Evolutionary conservation across 2,797 vertebrate species (phyloP), one percentile per base, ranked within the genome.

Genomic region (Podargus strigoides): DNA sequence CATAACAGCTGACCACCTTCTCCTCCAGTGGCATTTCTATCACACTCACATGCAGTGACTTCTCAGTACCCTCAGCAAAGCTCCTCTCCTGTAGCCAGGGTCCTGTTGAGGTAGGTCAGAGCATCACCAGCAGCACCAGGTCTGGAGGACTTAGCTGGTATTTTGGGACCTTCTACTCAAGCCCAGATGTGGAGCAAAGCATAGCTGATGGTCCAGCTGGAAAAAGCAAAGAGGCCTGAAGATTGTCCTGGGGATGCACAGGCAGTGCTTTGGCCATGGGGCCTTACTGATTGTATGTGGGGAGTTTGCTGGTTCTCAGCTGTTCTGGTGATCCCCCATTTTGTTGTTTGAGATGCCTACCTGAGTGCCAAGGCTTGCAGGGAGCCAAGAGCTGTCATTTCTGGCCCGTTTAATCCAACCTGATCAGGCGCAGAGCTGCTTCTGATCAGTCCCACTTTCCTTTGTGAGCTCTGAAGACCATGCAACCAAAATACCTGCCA

Each of bases 21-120:
- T 78, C 19, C 39, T 86, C 20, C 52, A 5, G 30, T 42, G 64
- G 11, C 21, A 14, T 32, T 77, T 63, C 36, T 55, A 58, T 39
- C 59, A 44, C 0, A 0, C 3, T 62, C 14, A 32, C 0, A 0
- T 26, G 30, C 44, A n/a, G 24, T 0, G 2, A 2, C 34, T 74
- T 21, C 60, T 37, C 11, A 23, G 19, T 47, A 49, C 14, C 50
- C 23, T 26, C 60, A 74, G 52, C 64, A 66, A 3, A 55, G 18
- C 26, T 6, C 22, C 14, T 30, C 32, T 80, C 49, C 69, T 52
- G 44, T 30, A 20, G 34, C 53, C 27, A 0, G 24, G 20, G 13
- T 58, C 15, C 47, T 73, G 22, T 21, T 58, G 47, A 47, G 20
- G 52, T 74, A 60, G 11, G 36, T 28, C 24, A 60, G 30, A 63